phyloP scores from a whole-genome alignment of 2,888 invertebrate species.

The Nomada lathburiana region DNA sequence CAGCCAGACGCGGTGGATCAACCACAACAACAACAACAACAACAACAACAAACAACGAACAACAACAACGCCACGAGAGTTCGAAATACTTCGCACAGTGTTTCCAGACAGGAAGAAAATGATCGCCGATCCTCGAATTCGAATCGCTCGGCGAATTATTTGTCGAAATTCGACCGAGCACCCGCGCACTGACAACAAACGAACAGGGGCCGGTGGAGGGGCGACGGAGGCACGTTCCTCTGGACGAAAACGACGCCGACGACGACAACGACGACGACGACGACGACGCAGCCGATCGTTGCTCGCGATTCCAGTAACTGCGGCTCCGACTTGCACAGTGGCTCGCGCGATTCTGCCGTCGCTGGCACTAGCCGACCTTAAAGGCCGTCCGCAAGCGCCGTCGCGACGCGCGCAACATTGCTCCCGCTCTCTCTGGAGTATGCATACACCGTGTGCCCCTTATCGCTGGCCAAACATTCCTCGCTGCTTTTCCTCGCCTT shows the following conservation, averaged over 20 bases:
- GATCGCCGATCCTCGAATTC: background rate
- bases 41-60: background rate
- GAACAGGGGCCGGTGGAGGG: background rate
- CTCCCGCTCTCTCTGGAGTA: conserved; percentile 9
- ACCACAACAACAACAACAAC: conserved; percentile 2
- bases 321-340: conserved; percentile 67
- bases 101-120: too few species aligned
- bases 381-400: conserved; percentile 63
- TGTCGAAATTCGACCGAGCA: too few species aligned
- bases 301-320: conserved; percentile 39
- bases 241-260: background rate
- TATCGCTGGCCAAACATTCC: conserved; percentile 44
- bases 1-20: too few species aligned
- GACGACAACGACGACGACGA: background rate
- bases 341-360: conserved; percentile 65
- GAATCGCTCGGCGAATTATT: too few species aligned
- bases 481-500: conserved; percentile 19
- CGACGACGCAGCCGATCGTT: conserved; percentile 44
- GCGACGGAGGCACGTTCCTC: background rate
- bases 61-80: conserved; percentile 12
- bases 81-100: too few species aligned
- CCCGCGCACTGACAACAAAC: too few species aligned
- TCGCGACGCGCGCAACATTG: conserved; percentile 60
- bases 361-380: conserved; percentile 57
- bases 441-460: conserved; percentile 27